Evolutionary conservation across 2,113 vertebrate species (phyloP).

Genomic region (Antechinus stuartii): DNA sequence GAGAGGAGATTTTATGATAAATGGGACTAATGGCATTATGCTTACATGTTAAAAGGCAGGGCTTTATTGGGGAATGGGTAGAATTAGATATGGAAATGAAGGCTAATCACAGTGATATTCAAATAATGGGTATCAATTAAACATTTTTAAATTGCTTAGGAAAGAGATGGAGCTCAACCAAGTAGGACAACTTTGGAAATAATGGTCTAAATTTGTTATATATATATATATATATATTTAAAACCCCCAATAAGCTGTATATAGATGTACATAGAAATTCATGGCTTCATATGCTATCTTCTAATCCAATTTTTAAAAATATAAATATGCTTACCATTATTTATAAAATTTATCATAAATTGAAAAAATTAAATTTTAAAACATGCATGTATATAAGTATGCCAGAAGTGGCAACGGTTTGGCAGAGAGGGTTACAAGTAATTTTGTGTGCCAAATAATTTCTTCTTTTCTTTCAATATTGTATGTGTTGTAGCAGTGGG

Average conservation of each 20-base stretch:
- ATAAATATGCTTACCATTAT: not conserved
- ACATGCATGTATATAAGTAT: not conserved
- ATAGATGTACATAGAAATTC: not conserved
- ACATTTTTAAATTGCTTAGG: not conserved
- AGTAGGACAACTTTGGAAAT: not conserved
- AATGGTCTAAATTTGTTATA: not conserved
- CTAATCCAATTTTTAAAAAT: not conserved
- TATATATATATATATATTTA: not conserved
- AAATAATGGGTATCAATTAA: not conserved
- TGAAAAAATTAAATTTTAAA: not conserved
- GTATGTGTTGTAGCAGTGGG: not conserved
- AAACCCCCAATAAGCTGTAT: not conserved
- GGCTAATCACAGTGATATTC: not conserved
- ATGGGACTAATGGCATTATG: not conserved
- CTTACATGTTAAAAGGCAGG: not conserved
- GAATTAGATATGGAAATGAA: not conserved
- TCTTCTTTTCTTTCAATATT: constrained; percentile 15
- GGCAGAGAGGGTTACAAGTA: constrained; percentile 34
- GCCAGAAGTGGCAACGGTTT: not conserved
- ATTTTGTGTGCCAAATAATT: not conserved
- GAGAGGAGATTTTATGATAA: not conserved
- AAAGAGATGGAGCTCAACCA: not conserved
- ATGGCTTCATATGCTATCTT: not conserved
- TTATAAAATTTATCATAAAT: not conserved
- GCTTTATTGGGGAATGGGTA: not conserved